Evolutionary conservation across 2,113 vertebrate species (phyloP).

Genomic region (Rhodinocichla rosea): DNA sequence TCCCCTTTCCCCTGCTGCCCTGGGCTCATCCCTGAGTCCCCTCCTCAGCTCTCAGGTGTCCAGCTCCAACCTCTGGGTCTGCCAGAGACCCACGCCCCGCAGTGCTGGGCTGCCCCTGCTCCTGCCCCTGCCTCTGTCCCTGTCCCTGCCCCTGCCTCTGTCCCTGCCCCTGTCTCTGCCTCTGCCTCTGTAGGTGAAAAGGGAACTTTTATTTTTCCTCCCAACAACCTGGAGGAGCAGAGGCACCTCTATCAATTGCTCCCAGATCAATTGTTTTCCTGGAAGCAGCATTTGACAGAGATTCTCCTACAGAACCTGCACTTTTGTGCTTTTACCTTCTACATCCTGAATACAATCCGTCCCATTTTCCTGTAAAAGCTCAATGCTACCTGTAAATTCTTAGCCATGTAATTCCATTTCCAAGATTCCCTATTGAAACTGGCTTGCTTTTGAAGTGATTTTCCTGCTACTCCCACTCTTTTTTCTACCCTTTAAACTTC

Average conservation of each 20-base stretch:
- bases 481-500: neutral
- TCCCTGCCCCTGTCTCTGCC: neutral
- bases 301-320: neutral
- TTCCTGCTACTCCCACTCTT: neutral
- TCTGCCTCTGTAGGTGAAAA: neutral
- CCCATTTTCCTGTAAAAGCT: neutral
- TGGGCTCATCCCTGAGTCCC: neutral
- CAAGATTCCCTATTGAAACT: neutral
- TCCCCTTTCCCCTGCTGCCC: neutral
- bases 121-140: neutral
- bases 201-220: neutral
- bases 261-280: neutral
- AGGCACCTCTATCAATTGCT: neutral
- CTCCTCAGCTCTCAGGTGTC: neutral
- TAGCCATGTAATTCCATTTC: neutral
- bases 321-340: neutral
- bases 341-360: neutral
- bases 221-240: neutral
- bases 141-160: too few relatives aligned
- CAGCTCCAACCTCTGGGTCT: neutral
- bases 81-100: neutral
- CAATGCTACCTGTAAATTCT: neutral
- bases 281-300: neutral
- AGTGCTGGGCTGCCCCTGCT: neutral
- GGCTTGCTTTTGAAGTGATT: neutral